Evolutionary conservation across 23 tunicate species (phyloP).

Genomic region (Ascidia mentula): DNA sequence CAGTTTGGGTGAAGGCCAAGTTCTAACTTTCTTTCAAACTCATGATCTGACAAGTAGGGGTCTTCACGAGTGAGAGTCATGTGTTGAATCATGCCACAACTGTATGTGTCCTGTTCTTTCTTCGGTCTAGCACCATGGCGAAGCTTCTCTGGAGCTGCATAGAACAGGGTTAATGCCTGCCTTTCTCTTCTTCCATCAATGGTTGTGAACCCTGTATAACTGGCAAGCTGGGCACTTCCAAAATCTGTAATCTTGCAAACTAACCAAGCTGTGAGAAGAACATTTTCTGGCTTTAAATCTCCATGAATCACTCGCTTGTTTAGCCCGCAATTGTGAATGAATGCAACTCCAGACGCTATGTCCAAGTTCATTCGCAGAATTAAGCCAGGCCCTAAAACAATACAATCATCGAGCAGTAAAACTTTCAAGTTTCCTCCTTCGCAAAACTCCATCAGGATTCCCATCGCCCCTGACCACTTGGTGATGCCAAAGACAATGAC

Average conservation of each 20-base stretch:
- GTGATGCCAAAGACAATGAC: neutral
- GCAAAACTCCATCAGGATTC: neutral
- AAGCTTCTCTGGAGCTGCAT: conserved; percentile 6
- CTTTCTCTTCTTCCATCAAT: neutral
- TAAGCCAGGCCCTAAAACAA: neutral
- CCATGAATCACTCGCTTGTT: neutral
- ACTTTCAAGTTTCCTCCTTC: neutral
- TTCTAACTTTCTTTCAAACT: neutral
- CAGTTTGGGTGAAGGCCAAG: neutral
- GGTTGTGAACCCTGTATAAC: neutral
- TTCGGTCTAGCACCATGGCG: neutral
- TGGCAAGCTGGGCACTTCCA: neutral
- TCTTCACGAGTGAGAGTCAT: neutral
- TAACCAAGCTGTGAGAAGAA: neutral
- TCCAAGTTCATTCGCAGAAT: neutral
- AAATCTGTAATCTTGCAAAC: conserved; percentile 8
- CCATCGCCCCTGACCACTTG: conserved; percentile 9
- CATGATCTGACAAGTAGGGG: neutral
- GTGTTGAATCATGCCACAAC: neutral
- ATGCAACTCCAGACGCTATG: neutral
- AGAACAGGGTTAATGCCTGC: neutral
- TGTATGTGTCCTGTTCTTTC: neutral
- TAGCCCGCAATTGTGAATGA: neutral
- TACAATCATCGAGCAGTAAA: neutral
- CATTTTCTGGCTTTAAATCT: conserved; percentile 12